Evolutionary conservation across 2,797 vertebrate species (phyloP), one percentile per base, ranked within the genome.

Genomic region (Tamandua tetradactyla): DNA sequence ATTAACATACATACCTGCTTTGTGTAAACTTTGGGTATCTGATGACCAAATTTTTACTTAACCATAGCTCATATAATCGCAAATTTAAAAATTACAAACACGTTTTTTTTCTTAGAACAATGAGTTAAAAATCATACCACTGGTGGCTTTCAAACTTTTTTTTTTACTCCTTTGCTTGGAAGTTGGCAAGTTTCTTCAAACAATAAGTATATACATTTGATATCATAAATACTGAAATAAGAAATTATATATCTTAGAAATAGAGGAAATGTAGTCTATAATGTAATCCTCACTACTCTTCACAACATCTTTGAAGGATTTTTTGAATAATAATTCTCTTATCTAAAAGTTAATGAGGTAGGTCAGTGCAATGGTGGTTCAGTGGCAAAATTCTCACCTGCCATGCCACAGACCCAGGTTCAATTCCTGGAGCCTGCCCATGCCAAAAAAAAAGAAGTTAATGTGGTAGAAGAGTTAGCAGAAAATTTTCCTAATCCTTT

Each of bases 31-130:
- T 37, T 59, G 27, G 27, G n/a, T 49, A 61, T 2, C 0, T 78
- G 22, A 17, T 61, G 69, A 89, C 30, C 62, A 87, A 79, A 82
- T 18, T 84, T 95, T 82, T 89, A 62, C 55, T 23, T 47, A 86
- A 88, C 18, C 44, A 59, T 47, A 87, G 49, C 25, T 42, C 66
- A 57, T 18, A 49, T 74, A 86, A 95, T 20, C 64, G 9, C 49
- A 93, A 95, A 95, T 79, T 35, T 91, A 55, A 95, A 96, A 87
- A 83, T 52, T 13, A 86, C 42, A 95, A 88, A 78, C 47, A 79
- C 42, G 15, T 30, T 92, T 49, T n/a, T 84, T 94, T 47, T 75
- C 40, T 78, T 47, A 85, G 25, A 90, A 95, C 35, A 94, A 5
- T 89, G n/a, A 84, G 20, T 93, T 93, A 7, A 87, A 93, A 84